A percentile compares a stretch with the other conserved stretches of the same genome.
Evolutionary conservation across 2,888 invertebrate species (phyloP).

Genomic region (Automeris io): DNA sequence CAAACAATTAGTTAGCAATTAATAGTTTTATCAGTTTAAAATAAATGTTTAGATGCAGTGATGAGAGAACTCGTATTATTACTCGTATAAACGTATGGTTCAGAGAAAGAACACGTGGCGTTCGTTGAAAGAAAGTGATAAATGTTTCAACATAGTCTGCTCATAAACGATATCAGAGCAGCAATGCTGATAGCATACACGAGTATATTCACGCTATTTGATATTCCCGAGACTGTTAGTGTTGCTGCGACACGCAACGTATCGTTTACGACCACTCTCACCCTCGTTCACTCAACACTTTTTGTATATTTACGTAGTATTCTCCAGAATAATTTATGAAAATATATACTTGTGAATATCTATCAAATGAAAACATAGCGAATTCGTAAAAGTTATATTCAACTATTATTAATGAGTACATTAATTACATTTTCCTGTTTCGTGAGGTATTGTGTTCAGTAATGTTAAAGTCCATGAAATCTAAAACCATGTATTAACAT

Average conservation of each 20-base stretch:
- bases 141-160: background rate
- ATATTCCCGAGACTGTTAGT: background rate
- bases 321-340: too few relatives aligned
- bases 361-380: too few relatives aligned
- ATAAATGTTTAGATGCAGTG: background rate
- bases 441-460: too few relatives aligned
- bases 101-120: constrained; percentile 13
- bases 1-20: too few relatives aligned
- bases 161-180: constrained; percentile 1
- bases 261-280: background rate
- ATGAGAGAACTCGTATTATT: too few relatives aligned
- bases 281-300: background rate
- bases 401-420: too few relatives aligned
- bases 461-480: too few relatives aligned
- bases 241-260: background rate
- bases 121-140: constrained; percentile 33
- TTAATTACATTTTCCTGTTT: too few relatives aligned
- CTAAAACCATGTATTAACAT: too few relatives aligned
- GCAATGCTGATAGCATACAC: constrained; percentile 4
- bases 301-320: too few relatives aligned
- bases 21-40: background rate
- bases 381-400: too few relatives aligned
- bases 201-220: constrained; percentile 4
- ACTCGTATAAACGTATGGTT: background rate
- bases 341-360: too few relatives aligned